Evolutionary conservation across 2,888 invertebrate genomes (phyloP).

Genomic region (Catocala nupta): DNA sequence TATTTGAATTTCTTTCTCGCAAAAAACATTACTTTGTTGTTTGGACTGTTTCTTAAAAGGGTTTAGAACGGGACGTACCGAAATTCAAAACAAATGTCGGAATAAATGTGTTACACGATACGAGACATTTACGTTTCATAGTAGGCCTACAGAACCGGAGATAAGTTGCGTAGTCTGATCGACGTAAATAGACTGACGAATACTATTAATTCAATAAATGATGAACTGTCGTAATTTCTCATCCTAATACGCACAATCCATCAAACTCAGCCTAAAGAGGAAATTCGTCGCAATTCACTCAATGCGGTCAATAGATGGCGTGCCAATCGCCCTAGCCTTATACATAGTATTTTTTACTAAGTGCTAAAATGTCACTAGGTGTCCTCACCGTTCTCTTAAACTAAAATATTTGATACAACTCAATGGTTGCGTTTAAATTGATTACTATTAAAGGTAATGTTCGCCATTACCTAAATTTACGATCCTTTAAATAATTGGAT

Average conservation of each 20-base stretch:
- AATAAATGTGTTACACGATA: too few relatives aligned
- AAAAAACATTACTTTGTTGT: too few relatives aligned
- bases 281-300: slow-evolving; percentile 3
- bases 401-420: slow-evolving; percentile 4
- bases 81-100: too few relatives aligned
- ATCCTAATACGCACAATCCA: neutral
- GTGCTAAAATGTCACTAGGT: slow-evolving; percentile 33
- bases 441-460: neutral
- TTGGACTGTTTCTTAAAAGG: too few relatives aligned
- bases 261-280: neutral
- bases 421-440: slow-evolving; percentile 8
- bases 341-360: slow-evolving; percentile 18
- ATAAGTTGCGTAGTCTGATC: too few relatives aligned
- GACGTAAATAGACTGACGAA: too few relatives aligned
- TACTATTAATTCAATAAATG: too few relatives aligned
- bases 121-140: too few relatives aligned
- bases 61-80: too few relatives aligned
- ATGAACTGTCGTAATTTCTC: too few relatives aligned
- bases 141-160: too few relatives aligned
- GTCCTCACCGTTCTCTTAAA: slow-evolving; percentile 36
- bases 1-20: too few relatives aligned
- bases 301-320: slow-evolving; percentile 24
- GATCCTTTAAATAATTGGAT: neutral
- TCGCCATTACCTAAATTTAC: neutral
- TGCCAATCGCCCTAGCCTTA: slow-evolving; percentile 17